phyloP scores from a whole-genome alignment of 2,797 vertebrate genomes.

The Taeniopygia guttata region DNA sequence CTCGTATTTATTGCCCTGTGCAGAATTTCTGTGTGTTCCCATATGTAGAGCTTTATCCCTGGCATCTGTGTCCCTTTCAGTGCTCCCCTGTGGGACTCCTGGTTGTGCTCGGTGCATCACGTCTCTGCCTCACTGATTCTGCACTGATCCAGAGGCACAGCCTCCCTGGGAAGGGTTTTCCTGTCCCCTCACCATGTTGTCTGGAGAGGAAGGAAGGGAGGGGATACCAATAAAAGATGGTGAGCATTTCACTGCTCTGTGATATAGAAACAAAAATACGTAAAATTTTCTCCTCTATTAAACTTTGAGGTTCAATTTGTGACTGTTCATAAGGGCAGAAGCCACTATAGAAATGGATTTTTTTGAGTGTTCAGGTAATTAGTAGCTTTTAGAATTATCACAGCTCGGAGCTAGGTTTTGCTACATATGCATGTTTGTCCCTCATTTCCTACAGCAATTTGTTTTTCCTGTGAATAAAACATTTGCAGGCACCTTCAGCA shows the following conservation, averaged over 20 bases:
- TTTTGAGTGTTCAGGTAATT: not conserved
- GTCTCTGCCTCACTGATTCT: not conserved
- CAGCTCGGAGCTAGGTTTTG: not conserved
- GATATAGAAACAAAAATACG: not conserved
- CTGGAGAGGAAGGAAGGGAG: not conserved
- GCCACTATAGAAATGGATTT: not conserved
- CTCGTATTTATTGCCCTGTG: not conserved
- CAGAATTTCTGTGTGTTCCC: not conserved
- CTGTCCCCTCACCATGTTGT: not conserved
- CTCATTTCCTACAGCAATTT: not conserved
- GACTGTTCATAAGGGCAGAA: not conserved
- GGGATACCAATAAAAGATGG: not conserved
- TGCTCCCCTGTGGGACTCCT: not conserved
- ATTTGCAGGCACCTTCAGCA: not conserved
- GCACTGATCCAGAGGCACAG: not conserved
- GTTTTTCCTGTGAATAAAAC: not conserved
- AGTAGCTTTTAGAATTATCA: not conserved
- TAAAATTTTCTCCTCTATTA: not conserved
- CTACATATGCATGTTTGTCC: rapidly evolving
- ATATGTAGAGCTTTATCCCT: not conserved
- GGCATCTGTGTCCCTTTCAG: not conserved
- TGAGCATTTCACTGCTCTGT: not conserved
- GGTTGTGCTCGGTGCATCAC: not conserved
- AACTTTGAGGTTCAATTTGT: not conserved
- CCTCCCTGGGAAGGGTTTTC: not conserved